These are phyloP conservation scores for Istiophorus platypterus DNA, from an alignment of 2,113 vertebrate species.

Conservation along the genomic window DNA sequence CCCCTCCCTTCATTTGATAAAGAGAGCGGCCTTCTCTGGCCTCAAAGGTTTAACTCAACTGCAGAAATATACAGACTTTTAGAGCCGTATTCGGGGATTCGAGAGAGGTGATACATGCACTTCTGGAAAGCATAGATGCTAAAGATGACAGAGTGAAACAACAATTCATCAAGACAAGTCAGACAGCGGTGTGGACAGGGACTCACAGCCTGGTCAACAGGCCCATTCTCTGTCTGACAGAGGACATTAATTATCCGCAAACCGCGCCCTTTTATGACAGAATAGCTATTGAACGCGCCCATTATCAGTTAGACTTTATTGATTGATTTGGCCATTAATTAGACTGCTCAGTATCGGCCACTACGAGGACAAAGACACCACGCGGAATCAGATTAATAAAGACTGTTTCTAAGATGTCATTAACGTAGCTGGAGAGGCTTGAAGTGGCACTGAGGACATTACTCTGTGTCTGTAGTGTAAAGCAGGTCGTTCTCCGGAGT, in stretches of 20 bases:
- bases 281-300: not conserved
- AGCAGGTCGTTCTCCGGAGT: not conserved
- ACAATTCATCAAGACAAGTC: not conserved
- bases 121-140: not conserved
- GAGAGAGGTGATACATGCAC: not conserved
- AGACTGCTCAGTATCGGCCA: constrained; percentile 25
- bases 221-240: not conserved
- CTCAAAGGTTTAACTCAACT: not conserved
- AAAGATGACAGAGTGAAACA: not conserved
- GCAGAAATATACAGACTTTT: constrained; percentile 10
- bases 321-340: constrained; percentile 52
- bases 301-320: constrained; percentile 32
- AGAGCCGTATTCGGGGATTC: not conserved
- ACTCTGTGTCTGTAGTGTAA: not conserved
- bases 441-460: not conserved
- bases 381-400: constrained; percentile 12
- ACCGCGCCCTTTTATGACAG: not conserved
- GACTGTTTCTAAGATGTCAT: not conserved
- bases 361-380: constrained; percentile 36
- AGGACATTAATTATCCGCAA: constrained; percentile 28
- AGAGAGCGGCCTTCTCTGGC: constrained; percentile 38
- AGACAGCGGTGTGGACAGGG: not conserved
- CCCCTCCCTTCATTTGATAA: constrained; percentile 45
- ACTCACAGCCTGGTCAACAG: not conserved
- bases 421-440: not conserved